Evolutionary conservation across 2,797 vertebrate genomes (phyloP).

Genomic region (Selene dorsalis): DNA sequence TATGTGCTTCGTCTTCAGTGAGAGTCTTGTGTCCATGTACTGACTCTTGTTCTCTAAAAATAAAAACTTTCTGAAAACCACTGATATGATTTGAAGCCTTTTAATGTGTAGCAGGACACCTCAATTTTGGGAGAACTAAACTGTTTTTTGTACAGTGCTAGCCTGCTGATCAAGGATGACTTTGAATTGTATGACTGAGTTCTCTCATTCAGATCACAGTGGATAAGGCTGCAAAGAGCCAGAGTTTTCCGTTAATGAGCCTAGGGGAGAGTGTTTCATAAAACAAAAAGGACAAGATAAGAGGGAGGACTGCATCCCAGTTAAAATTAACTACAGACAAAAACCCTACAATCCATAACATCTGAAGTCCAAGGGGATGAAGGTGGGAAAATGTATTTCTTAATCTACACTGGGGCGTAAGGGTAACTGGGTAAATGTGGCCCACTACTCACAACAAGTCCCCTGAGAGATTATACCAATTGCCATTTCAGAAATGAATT

Average conservation of each 20-base stretch:
- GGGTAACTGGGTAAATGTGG: slow-evolving; percentile 84
- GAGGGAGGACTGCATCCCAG: slow-evolving; percentile 26
- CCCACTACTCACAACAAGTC: slow-evolving; percentile 81
- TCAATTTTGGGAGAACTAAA: slow-evolving; percentile 7
- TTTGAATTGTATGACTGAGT: slow-evolving; percentile 49
- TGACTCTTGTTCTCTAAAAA: slow-evolving; percentile 23
- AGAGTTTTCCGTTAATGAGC: slow-evolving; percentile 60
- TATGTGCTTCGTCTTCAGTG: slow-evolving; percentile 4
- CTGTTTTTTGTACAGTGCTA: slow-evolving; percentile 16
- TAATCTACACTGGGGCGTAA: slow-evolving; percentile 82
- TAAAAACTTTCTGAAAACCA: slow-evolving; percentile 25
- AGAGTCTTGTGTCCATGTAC: neutral
- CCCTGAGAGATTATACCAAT: slow-evolving; percentile 88
- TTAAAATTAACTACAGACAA: slow-evolving; percentile 61
- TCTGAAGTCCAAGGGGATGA: slow-evolving; percentile 62
- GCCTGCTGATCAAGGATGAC: slow-evolving; percentile 56
- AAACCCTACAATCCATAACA: slow-evolving; percentile 46
- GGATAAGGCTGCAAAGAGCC: slow-evolving; percentile 43
- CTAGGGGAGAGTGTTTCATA: slow-evolving; percentile 50
- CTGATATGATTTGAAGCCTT: slow-evolving; percentile 9
- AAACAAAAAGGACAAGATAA: slow-evolving; percentile 51
- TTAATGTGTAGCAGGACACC: slow-evolving; percentile 3
- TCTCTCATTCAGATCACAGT: slow-evolving; percentile 51
- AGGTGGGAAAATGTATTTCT: slow-evolving; percentile 82
- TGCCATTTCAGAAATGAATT: slow-evolving; percentile 95